Conservation (phyloP, 2,888 invertebrate genomes). For the Caenorhabditis uteleia region DNA sequence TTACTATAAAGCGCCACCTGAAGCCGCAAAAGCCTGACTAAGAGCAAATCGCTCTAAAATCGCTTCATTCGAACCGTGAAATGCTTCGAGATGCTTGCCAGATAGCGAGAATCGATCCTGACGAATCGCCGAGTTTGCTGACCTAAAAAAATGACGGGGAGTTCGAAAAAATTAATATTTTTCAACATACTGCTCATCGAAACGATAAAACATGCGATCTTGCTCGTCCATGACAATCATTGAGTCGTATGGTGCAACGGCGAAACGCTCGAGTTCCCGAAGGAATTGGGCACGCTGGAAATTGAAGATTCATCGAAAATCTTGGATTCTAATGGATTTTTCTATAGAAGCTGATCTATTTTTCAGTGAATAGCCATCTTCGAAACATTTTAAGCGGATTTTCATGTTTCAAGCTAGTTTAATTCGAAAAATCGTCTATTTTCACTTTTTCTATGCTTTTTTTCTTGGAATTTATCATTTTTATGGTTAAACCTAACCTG, state of each 20-base stretch:
- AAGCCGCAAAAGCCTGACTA: constrained; percentile 90
- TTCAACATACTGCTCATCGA: constrained; percentile 38
- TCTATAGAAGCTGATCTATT: background rate
- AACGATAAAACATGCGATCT: constrained; percentile 43
- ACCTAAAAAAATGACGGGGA: too few relatives aligned
- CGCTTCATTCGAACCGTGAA: constrained; percentile 30
- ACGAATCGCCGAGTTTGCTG: constrained; percentile 22
- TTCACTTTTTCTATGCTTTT: too few relatives aligned
- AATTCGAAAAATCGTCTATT: too few relatives aligned
- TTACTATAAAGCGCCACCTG: constrained; percentile 71
- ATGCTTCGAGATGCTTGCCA: constrained; percentile 23
- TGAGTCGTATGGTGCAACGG: constrained; percentile 39
- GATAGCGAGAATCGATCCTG: constrained; percentile 45
- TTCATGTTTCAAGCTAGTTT: too few relatives aligned
- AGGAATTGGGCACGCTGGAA: constrained; percentile 43
- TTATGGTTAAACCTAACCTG: constrained; percentile 32
- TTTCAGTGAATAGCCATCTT: too few relatives aligned
- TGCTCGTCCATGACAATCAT: constrained; percentile 45
- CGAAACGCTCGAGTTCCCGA: constrained; percentile 46
- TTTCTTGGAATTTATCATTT: too few relatives aligned
- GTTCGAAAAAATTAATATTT: background rate
- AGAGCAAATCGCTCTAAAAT: constrained; percentile 87
- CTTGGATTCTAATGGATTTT: background rate
- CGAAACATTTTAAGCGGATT: too few relatives aligned
- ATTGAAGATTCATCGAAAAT: too few relatives aligned